phyloP scores from a whole-genome alignment of 1,140 invertebrate species.

The Ceratina calcarata region DNA sequence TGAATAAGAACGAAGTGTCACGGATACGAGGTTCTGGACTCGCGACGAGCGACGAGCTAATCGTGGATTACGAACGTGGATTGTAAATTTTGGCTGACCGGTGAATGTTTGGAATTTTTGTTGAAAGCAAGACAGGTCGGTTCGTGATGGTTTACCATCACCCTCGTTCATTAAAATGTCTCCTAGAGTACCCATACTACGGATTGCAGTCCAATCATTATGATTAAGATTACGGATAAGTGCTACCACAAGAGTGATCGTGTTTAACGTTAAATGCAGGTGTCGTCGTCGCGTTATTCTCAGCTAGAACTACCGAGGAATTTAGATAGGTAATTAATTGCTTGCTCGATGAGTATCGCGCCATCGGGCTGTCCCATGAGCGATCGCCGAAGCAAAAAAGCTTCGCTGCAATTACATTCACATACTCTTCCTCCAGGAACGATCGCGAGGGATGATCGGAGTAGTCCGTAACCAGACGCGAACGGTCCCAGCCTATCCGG shows the following conservation, averaged over 20 bases:
- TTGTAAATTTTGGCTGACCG: background rate
- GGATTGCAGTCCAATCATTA: slow-evolving; percentile 35
- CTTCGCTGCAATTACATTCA: background rate
- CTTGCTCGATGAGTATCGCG: slow-evolving; percentile 17
- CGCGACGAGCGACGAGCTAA: background rate
- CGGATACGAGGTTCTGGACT: background rate
- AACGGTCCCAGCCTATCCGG: slow-evolving; percentile 39
- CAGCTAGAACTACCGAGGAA: background rate
- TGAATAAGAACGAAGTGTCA: background rate
- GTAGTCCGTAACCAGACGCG: background rate
- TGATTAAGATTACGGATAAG: slow-evolving; percentile 43
- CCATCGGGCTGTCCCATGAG: background rate
- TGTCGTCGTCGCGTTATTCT: slow-evolving; percentile 39
- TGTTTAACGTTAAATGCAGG: slow-evolving; percentile 16
- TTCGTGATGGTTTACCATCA: background rate
- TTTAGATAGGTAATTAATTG: slow-evolving; percentile 40
- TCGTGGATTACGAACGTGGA: background rate
- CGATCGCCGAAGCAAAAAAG: background rate
- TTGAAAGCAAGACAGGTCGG: background rate
- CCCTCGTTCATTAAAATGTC: background rate
- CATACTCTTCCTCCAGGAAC: background rate
- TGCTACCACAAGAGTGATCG: slow-evolving; percentile 17
- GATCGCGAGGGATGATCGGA: background rate
- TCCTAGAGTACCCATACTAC: slow-evolving; percentile 31
- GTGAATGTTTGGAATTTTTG: background rate